These are phyloP conservation scores for Macrosiphum euphorbiae DNA, from an alignment of 2,888 invertebrate genomes.

Conservation along the genomic window DNA sequence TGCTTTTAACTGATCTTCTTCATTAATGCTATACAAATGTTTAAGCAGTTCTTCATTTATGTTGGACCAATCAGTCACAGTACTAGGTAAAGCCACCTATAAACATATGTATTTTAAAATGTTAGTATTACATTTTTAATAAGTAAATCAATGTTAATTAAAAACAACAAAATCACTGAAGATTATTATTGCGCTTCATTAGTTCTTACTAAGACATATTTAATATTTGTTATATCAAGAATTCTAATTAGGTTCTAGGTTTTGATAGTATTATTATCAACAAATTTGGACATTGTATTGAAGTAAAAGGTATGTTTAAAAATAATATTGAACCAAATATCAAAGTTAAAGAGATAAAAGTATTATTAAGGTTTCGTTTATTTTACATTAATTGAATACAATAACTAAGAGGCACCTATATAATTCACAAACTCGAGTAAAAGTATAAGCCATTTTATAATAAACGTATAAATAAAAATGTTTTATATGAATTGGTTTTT, in stretches of 20 bases:
- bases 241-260: not conserved
- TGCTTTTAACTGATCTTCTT: conserved; percentile 82
- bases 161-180: not conserved
- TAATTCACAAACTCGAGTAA: not conserved
- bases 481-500: not conserved
- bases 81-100: conserved; percentile 29
- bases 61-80: conserved; percentile 29
- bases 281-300: conserved; percentile 13
- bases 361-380: conserved; percentile 35
- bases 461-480: not conserved
- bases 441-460: no score
- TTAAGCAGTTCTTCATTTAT: conserved; percentile 88
- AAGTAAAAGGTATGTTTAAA: not conserved
- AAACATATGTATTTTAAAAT: conserved; percentile 4
- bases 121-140: not conserved
- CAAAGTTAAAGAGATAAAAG: not conserved
- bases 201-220: not conserved
- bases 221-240: not conserved
- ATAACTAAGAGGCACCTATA: no score
- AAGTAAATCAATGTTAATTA: not conserved
- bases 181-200: not conserved
- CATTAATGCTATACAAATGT: conserved; percentile 82
- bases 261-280: conserved; percentile 22
- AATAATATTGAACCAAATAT: not conserved
- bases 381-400: not conserved